phyloP scores from a whole-genome alignment of 2,797 vertebrate genomes.

The Gobio occitaniae region DNA sequence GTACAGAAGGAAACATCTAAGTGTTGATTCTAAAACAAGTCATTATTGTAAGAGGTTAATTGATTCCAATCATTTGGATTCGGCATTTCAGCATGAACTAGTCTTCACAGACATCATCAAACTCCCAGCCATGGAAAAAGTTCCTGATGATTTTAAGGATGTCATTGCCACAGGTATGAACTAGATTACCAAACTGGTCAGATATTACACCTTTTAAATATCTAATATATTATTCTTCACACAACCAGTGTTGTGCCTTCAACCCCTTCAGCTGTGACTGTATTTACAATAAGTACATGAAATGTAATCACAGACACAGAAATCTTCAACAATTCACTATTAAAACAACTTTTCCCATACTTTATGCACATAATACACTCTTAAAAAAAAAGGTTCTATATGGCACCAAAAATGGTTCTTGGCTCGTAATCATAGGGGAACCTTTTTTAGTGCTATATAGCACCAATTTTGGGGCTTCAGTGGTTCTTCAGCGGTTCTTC shows the following conservation, averaged over 20 bases:
- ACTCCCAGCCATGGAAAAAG: conserved; percentile 75
- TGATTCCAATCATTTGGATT: conserved; percentile 43
- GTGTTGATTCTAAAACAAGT: background rate
- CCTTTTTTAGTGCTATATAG: no score
- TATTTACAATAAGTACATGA: background rate
- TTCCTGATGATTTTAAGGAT: conserved; percentile 72
- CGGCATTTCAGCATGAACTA: conserved; percentile 86
- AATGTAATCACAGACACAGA: background rate
- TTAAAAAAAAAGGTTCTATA: no score
- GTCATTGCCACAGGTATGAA: conserved; percentile 78
- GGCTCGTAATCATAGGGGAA: no score
- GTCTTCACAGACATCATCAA: conserved; percentile 89
- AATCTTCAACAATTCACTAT: background rate
- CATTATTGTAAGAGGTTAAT: background rate
- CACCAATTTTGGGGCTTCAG: no score
- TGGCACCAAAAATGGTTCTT: no score
- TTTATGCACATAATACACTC: background rate
- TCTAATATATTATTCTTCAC: background rate
- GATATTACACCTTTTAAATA: background rate
- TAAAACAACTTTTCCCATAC: background rate
- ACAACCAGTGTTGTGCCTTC: background rate
- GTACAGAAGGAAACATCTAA: conserved; percentile 57
- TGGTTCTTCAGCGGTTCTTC: no score
- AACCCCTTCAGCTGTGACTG: background rate
- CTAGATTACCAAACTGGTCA: background rate